Base-by-base conservation (phyloP, 2,797 vertebrate species). In the Lateolabrax maculatus region DNA sequence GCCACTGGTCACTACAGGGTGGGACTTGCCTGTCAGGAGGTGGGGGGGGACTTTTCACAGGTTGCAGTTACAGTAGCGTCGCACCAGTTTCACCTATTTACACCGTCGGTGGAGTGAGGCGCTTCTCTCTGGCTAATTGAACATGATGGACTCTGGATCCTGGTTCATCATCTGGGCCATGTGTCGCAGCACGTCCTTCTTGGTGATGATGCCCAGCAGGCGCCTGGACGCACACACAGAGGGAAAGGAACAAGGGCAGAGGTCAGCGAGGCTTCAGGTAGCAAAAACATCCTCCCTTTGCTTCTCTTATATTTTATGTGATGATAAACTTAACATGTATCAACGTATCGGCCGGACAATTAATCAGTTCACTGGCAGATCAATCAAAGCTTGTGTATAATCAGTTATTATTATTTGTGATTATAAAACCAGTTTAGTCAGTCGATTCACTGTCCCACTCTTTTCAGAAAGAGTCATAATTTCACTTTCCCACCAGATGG, bases 141-240 rank as follows among this genome's bases (percentile, higher is more conserved):
- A 98, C 97, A 98, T 98, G 93, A 98, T 98, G 84, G 98, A 99
- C 93, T 98, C 98, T 1, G 98, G 98, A 79, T 99, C 98, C 93
- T 99, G 98, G 95, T 99, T 99, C 94, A 98, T 98, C 97, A 99
- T 99, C 84, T 99, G 98, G 31, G 98, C 98, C 97, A 99, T 99
- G 93, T 99, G 98, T 60, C 97, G 95, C 87, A 99, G 95, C 57
- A 99, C 98, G 75, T 99, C 98, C 91, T 99, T 99, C 95, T 99
- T 99, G 7, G 98, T 99, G 95, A 99, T 99, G 95, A 99, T 99
- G 85, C 98, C 98, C 90, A 99, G 95, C 69, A 99, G 97, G 79
- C 98, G 98, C 92, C 98, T 99, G 85, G 21, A 9, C 49, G 92
- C 43, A 41, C 9, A 75, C 12, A 53, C 60, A 60, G 5, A 44